Conservation (phyloP, 2,113 vertebrate genomes). For the Pterophyllum scalare region DNA sequence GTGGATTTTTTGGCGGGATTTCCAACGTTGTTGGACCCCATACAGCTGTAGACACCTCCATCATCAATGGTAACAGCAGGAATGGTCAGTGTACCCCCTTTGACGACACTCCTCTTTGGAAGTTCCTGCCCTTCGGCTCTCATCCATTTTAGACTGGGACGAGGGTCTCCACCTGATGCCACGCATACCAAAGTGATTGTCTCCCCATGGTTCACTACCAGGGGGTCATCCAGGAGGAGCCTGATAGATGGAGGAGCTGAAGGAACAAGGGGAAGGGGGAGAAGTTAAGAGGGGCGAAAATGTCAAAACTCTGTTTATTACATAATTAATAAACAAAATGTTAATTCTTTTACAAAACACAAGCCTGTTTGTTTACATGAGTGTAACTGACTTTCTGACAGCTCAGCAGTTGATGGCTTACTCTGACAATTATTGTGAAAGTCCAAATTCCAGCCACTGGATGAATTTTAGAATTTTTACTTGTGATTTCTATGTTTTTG, state of each 20-base stretch:
- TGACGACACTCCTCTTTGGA: conserved; percentile 49
- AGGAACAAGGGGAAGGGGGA: background rate
- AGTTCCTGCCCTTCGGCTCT: conserved; percentile 55
- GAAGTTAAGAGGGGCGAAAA: background rate
- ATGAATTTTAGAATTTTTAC: background rate
- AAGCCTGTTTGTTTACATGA: too few species aligned
- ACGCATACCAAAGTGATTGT: conserved; percentile 60
- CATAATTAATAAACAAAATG: too few species aligned
- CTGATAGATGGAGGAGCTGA: conserved; percentile 67
- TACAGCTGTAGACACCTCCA: conserved; percentile 68
- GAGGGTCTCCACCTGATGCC: conserved; percentile 57
- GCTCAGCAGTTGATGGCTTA: too few species aligned
- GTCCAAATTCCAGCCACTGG: background rate
- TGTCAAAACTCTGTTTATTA: background rate
- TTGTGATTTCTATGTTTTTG: background rate
- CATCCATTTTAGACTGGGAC: conserved; percentile 58
- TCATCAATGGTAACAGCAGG: conserved; percentile 51
- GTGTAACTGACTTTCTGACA: too few species aligned
- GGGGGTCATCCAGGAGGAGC: conserved; percentile 67
- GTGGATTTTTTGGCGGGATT: conserved; percentile 63
- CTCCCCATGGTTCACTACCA: conserved; percentile 70
- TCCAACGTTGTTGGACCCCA: conserved; percentile 72
- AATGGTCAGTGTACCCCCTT: conserved; percentile 61
- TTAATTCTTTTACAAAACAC: background rate
- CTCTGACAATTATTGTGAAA: too few species aligned